A percentile compares a stretch with the other conserved stretches of the same genome.
phyloP scores from a whole-genome alignment of 2,888 invertebrate genomes.

The Platycnemis pennipes region DNA sequence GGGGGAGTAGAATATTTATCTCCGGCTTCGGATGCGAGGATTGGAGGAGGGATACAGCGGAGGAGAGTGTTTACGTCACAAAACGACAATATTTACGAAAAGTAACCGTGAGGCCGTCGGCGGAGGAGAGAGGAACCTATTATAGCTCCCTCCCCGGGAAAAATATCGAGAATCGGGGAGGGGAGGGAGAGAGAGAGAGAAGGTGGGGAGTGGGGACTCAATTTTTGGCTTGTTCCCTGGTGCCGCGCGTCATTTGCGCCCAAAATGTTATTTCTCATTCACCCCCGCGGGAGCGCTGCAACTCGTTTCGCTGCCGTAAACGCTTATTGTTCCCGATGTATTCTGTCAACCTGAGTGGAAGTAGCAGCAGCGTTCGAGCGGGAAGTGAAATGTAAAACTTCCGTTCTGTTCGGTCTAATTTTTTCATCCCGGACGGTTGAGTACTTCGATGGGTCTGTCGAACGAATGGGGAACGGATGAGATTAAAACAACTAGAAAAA shows the following conservation, averaged over 20 bases:
- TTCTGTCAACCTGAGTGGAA: not conserved
- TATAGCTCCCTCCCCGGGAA: not conserved
- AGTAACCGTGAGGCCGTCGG: not conserved
- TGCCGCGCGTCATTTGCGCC: not conserved
- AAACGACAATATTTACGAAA: slow-evolving; percentile 22
- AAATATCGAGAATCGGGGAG: not conserved
- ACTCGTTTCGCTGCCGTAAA: slow-evolving; percentile 19
- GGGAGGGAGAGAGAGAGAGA: not conserved
- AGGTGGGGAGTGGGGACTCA: not conserved
- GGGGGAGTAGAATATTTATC: not conserved
- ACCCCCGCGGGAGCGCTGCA: slow-evolving; percentile 12
- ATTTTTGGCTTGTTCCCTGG: not conserved
- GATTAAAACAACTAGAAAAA: not conserved
- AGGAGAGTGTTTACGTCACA: slow-evolving; percentile 14
- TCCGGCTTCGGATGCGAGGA: not conserved
- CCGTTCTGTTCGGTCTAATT: not conserved
- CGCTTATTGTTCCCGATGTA: slow-evolving; percentile 20
- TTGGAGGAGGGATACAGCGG: not conserved
- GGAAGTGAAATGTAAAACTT: slow-evolving; percentile 7
- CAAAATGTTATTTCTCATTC: slow-evolving; percentile 24
- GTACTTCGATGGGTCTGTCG: not conserved
- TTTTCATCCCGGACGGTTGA: not conserved
- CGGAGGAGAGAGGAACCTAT: not conserved
- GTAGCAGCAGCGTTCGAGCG: not conserved
- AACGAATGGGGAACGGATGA: not conserved